phyloP scores from a whole-genome alignment of 2,797 vertebrate genomes.

The Emydoidea blandingii region DNA sequence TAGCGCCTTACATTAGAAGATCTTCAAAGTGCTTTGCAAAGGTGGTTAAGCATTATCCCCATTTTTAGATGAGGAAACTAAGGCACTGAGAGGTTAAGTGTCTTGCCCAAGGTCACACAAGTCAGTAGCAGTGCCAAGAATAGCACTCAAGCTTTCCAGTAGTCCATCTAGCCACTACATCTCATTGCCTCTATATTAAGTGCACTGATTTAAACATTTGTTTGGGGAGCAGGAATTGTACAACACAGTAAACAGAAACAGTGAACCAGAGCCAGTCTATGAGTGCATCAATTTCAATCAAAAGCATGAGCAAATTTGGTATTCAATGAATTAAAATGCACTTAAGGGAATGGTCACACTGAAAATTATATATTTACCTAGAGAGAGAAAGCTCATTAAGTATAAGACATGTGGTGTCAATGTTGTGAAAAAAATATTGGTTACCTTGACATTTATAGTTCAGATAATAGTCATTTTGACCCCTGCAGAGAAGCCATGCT shows the following conservation, averaged over 20 bases:
- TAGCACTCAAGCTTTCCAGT: not conserved
- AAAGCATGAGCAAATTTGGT: not conserved
- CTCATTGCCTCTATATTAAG: not conserved
- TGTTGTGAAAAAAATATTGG: slow-evolving; percentile 7
- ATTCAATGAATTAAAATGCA: slow-evolving; percentile 51
- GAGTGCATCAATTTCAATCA: not conserved
- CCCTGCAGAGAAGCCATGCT: not conserved
- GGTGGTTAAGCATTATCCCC: not conserved
- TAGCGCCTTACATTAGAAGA: slow-evolving; percentile 45
- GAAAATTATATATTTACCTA: not conserved
- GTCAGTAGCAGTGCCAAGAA: not conserved
- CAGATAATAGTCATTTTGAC: not conserved
- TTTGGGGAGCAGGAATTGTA: not conserved
- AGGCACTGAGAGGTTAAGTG: slow-evolving; percentile 61
- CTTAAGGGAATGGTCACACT: slow-evolving; percentile 38
- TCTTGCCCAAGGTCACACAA: not conserved
- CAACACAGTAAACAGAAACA: not conserved
- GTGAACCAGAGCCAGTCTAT: not conserved
- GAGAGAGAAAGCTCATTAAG: slow-evolving; percentile 28
- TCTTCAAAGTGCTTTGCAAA: slow-evolving; percentile 55
- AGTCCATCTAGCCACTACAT: slow-evolving; percentile 8
- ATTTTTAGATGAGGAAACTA: slow-evolving; percentile 36
- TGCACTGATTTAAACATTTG: slow-evolving; percentile 4
- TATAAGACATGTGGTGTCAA: not conserved
- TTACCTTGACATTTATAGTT: slow-evolving; percentile 15